A percentile compares a stretch with the other conserved stretches of the same genome.
These are phyloP conservation scores for Symphodus melops DNA, from an alignment of 2,113 vertebrate species.

Conservation along the genomic window DNA sequence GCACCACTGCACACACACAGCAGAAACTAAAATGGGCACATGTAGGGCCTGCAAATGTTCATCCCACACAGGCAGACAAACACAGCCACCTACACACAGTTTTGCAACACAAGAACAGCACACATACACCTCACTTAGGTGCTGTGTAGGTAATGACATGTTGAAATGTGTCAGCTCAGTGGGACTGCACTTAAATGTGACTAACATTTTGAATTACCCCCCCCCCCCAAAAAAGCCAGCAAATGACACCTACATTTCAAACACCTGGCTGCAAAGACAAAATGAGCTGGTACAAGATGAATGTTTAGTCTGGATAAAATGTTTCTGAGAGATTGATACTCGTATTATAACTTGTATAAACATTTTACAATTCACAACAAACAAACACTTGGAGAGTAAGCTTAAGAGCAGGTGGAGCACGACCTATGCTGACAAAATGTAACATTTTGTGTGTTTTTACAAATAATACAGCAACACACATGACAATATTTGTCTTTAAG, in stretches of 20 bases:
- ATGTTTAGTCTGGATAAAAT: neutral
- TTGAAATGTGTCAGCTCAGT: constrained; percentile 25
- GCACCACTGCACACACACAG: neutral
- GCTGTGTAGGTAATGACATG: constrained; percentile 19
- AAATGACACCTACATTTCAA: constrained; percentile 17
- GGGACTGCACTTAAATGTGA: neutral
- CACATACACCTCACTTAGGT: constrained; percentile 18
- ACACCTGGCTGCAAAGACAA: neutral
- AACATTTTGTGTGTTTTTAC: no score
- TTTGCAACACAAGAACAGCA: constrained; percentile 26
- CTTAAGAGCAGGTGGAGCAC: no score
- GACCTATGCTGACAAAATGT: no score
- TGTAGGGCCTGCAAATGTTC: constrained; percentile 15
- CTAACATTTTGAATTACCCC: constrained; percentile 9
- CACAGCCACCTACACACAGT: constrained; percentile 59
- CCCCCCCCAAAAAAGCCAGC: constrained; percentile 29
- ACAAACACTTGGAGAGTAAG: neutral
- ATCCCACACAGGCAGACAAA: constrained; percentile 64
- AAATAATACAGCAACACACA: no score
- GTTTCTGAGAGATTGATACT: no score
- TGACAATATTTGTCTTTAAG: no score
- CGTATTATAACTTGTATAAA: no score
- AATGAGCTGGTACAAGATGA: neutral
- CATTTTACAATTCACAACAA: neutral
- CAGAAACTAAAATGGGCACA: constrained; percentile 21